Percentiles rank a stretch among this genome's conserved stretches.
phyloP scores from a whole-genome alignment of 1,140 invertebrate genomes.

The Potamilus streckersoni region DNA sequence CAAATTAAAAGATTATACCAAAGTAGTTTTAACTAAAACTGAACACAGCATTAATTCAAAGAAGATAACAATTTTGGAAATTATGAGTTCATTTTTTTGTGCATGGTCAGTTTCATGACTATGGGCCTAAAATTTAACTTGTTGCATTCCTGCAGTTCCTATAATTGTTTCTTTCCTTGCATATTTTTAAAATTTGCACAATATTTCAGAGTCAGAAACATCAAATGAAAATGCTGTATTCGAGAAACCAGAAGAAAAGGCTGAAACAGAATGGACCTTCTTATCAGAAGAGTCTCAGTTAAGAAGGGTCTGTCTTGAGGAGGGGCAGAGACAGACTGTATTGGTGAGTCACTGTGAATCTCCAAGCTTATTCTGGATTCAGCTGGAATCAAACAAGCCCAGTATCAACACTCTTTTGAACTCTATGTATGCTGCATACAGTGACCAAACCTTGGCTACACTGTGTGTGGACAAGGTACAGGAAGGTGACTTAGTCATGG shows the following conservation, averaged over 20 bases:
- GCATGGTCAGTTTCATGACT: too few relatives aligned
- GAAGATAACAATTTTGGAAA: too few relatives aligned
- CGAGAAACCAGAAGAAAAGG: neutral
- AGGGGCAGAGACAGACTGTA: constrained; percentile 38
- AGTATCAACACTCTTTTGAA: constrained; percentile 37
- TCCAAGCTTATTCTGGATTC: constrained; percentile 53
- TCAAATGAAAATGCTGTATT: neutral
- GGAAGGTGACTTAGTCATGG: constrained; percentile 70
- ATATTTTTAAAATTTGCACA: neutral
- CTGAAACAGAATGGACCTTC: neutral
- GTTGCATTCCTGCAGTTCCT: too few relatives aligned
- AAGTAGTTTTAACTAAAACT: too few relatives aligned
- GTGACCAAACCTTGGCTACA: constrained; percentile 11
- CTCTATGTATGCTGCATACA: constrained; percentile 49
- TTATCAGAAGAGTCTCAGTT: constrained; percentile 14
- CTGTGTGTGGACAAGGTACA: constrained; percentile 16
- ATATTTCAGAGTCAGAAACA: neutral
- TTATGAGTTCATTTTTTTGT: too few relatives aligned
- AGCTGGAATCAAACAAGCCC: constrained; percentile 30
- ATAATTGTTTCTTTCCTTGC: too few relatives aligned
- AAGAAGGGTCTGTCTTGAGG: constrained; percentile 8
- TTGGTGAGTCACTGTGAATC: constrained; percentile 41
- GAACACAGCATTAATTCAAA: too few relatives aligned
- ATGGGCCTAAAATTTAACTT: neutral
- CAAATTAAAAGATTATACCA: too few relatives aligned